Conservation (phyloP, 2,888 invertebrate genomes). For the Dilophus febrilis region DNA sequence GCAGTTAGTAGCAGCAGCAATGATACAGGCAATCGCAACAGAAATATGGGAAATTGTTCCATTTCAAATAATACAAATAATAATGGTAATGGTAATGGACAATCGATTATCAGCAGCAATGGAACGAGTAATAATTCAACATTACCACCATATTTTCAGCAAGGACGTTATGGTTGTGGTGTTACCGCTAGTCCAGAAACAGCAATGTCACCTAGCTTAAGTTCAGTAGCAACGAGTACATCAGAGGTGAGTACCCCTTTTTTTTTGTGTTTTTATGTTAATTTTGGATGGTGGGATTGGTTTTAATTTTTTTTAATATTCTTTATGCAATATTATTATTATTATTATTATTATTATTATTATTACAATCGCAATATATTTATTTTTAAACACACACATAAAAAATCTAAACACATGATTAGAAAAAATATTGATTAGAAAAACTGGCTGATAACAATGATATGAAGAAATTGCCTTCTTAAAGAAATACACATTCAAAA, state of each 20-base stretch:
- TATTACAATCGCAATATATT: too few species aligned
- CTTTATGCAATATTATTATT: too few species aligned
- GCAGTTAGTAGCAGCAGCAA: too few species aligned
- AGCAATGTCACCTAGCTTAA: constrained; percentile 50
- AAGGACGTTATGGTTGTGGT: constrained; percentile 32
- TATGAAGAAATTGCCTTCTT: too few species aligned
- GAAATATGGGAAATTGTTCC: not conserved
- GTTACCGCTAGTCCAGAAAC: constrained; percentile 33
- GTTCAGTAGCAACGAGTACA: constrained; percentile 62
- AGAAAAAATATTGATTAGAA: too few species aligned
- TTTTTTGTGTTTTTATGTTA: constrained; percentile 34
- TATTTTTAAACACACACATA: too few species aligned
- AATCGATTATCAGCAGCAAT: too few species aligned
- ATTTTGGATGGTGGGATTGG: constrained; percentile 17
- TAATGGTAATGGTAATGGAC: not conserved
- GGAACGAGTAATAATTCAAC: not conserved
- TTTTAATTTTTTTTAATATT: not conserved
- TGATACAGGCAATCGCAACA: not conserved
- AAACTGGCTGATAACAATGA: too few species aligned
- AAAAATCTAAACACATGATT: too few species aligned
- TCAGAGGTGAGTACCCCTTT: constrained; percentile 46
- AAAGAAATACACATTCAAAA: too few species aligned
- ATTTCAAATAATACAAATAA: not conserved
- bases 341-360: not conserved
- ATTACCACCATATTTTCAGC: constrained; percentile 18